phyloP scores from a whole-genome alignment of 2,888 invertebrate genomes.

The Caenorhabditis sp. region DNA sequence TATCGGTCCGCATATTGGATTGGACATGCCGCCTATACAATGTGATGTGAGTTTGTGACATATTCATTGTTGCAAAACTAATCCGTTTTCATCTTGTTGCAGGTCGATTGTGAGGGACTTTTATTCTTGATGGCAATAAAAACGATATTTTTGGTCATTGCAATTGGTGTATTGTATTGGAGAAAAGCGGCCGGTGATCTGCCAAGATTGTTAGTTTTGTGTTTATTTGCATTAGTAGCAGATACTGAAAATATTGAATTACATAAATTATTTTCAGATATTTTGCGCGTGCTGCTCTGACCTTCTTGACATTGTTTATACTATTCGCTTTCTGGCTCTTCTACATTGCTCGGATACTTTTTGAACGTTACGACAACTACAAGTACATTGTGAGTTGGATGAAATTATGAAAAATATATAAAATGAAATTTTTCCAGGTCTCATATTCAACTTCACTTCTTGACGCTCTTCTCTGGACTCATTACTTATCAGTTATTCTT shows the following conservation, averaged over 20 bases:
- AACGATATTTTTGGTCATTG: slow-evolving; percentile 59
- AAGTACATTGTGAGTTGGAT: slow-evolving; percentile 43
- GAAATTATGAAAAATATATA: no score
- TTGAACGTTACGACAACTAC: slow-evolving; percentile 68
- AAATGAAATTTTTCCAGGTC: slow-evolving; percentile 78
- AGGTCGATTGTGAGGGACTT: slow-evolving; percentile 62
- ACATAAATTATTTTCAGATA: slow-evolving; percentile 24
- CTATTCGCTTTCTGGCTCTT: slow-evolving; percentile 97
- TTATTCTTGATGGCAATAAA: slow-evolving; percentile 60
- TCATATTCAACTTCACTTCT: slow-evolving; percentile 90
- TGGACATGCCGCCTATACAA: slow-evolving; percentile 51
- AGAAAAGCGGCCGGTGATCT: slow-evolving; percentile 58
- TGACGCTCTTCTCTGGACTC: slow-evolving; percentile 79
- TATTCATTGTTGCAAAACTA: neutral
- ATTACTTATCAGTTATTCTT: slow-evolving; percentile 80
- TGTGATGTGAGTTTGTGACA: slow-evolving; percentile 59
- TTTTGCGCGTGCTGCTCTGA: slow-evolving; percentile 59
- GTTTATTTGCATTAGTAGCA: neutral
- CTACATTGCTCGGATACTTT: slow-evolving; percentile 84
- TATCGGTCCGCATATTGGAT: slow-evolving; percentile 45
- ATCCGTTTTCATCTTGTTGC: slow-evolving; percentile 9
- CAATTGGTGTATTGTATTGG: slow-evolving; percentile 55
- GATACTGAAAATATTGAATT: neutral
- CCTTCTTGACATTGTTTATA: slow-evolving; percentile 79
- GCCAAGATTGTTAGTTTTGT: slow-evolving; percentile 54